A percentile compares a stretch with the other conserved stretches of the same genome.
Conservation (phyloP, 2,888 invertebrate genomes). For the Epiblema foenella region DNA sequence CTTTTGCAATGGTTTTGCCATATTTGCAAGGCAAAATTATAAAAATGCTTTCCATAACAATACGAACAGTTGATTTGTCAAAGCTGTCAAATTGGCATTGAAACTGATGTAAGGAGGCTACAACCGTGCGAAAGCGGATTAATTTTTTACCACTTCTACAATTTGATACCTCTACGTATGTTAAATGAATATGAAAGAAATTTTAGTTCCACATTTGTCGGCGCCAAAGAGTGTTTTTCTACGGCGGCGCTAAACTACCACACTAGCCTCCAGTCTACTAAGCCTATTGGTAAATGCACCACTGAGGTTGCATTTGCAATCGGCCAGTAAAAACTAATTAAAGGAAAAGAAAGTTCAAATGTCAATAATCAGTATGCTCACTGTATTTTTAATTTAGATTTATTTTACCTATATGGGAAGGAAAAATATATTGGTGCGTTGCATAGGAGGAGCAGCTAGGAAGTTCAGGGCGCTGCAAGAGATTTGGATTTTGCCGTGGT, state of each 20-base stretch:
- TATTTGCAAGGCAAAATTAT: conserved; percentile 28
- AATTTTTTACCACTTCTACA: too few species aligned
- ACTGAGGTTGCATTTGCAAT: background rate
- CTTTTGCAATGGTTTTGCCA: conserved; percentile 75
- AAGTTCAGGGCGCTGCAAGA: conserved; percentile 75
- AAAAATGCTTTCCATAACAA: background rate
- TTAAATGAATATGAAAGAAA: too few species aligned
- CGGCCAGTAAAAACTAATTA: conserved; percentile 9
- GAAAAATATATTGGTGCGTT: conserved; percentile 69
- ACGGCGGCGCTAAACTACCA: too few species aligned
- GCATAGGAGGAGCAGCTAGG: conserved; percentile 66
- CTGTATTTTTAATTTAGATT: conserved; percentile 47
- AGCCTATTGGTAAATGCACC: too few species aligned
- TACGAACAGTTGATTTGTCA: background rate
- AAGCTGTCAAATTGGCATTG: conserved; percentile 5
- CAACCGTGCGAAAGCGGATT: background rate
- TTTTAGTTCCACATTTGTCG: too few species aligned
- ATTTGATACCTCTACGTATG: too few species aligned
- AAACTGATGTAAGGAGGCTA: background rate
- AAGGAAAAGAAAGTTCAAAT: background rate
- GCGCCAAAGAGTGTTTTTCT: too few species aligned
- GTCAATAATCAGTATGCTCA: conserved; percentile 38
- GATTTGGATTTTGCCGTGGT: conserved; percentile 77
- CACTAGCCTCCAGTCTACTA: too few species aligned
- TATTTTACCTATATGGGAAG: conserved; percentile 68